Evolutionary conservation across 2,113 vertebrate genomes (phyloP), one percentile per base, ranked within the genome.

Genomic region (Sclerurus mexicanus): DNA sequence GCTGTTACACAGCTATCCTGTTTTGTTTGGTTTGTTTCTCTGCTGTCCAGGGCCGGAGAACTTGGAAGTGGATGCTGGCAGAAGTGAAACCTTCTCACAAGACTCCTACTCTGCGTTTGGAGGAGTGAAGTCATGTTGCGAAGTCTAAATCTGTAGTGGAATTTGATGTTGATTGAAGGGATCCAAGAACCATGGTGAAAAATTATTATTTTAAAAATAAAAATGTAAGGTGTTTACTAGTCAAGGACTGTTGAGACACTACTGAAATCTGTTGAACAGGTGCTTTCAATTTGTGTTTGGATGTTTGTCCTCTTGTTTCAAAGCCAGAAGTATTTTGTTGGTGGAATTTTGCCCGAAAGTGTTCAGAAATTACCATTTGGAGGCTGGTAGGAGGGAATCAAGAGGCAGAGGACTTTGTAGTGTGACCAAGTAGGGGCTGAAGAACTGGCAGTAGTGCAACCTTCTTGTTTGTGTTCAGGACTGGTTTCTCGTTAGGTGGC

Each of bases 11-110:
- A 84, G 86, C 76, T 78, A 19, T 93, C 83, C 85, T 93, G 72
- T n/a, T 92, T 63, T 86, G 64, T 53, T 90, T 63, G 60, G 39
- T 63, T 71, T 31, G 76, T 68, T 95, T 80, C 94, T 92, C 58
- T 31, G 13, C 81, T 93, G 18, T 91, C 67, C 17, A 12, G 42
- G 49, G 63, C 82, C 85, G 83, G 60, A 95, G 80, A 63, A 68
- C 81, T 95, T 96, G 91, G 90, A 95, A 93, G 69, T 64, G 60
- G 56, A 93, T 87, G 69, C 92, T 96, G 97, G 95, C 96, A 96
- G 81, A 85, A 95, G 75, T 0, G 0, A 95, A 87, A 77, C 76
- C 89, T 95, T 91, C 93, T 97, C 94, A 95, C 89, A 95, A 96
- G 95, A 95, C 89, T 95, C 68, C 78, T 93, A n/a, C 69, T 91